A percentile compares a stretch with the other conserved stretches of the same genome.
Evolutionary conservation across 2,888 invertebrate species (phyloP).

Genomic region (Idaea biselata): DNA sequence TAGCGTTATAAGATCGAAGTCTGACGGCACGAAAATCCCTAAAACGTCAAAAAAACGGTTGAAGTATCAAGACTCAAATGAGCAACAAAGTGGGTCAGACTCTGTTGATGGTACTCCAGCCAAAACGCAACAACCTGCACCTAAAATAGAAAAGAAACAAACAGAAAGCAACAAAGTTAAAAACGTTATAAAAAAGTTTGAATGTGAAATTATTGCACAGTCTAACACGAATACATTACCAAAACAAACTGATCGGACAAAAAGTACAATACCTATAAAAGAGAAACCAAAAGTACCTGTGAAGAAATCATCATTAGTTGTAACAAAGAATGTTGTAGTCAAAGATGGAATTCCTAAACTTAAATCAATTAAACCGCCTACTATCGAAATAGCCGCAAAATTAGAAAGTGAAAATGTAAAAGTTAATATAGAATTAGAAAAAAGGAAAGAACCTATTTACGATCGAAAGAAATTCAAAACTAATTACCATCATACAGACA

Average conservation of each 20-base stretch:
- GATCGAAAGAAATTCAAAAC: constrained; percentile 72
- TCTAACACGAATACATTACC: constrained; percentile 56
- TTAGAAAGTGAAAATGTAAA: constrained; percentile 27
- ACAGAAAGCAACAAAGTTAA: constrained; percentile 60
- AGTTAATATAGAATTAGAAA: constrained; percentile 32
- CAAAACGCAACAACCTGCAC: constrained; percentile 40
- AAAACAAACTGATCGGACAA: constrained; percentile 58
- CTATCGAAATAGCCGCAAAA: constrained; percentile 41
- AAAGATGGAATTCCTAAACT: constrained; percentile 78
- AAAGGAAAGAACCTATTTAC: constrained; percentile 64
- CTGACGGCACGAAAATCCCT: constrained; percentile 69
- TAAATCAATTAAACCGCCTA: constrained; percentile 62
- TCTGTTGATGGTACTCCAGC: constrained; percentile 62
- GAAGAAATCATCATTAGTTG: constrained; percentile 77
- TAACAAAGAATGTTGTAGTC: constrained; percentile 77
- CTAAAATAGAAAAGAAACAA: constrained; percentile 32
- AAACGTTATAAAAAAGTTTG: constrained; percentile 73
- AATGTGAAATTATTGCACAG: constrained; percentile 70
- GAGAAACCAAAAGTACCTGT: constrained; percentile 83
- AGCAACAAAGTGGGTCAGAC: constrained; percentile 64
- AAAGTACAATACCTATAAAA: constrained; percentile 52
- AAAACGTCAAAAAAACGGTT: constrained; percentile 66
- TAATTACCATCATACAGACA: constrained; percentile 71
- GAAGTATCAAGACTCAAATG: constrained; percentile 60
- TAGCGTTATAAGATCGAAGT: constrained; percentile 68